Conservation (phyloP, 1,140 invertebrate genomes). For the Brachionus sp. region DNA sequence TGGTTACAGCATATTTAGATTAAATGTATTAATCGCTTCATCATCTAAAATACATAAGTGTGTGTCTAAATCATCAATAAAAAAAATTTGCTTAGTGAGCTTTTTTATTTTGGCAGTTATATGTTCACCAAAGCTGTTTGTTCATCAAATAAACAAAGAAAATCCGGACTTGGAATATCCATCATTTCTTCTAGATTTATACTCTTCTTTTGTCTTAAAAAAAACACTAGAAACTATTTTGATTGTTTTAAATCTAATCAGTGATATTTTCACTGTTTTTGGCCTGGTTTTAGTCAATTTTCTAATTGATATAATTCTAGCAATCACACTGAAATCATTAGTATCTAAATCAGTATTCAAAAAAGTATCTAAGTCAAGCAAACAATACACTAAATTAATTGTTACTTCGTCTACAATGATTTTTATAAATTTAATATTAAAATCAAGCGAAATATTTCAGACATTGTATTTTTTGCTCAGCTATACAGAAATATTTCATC, state of each 20-base stretch:
- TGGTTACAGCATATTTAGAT: background rate
- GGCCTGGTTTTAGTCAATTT: background rate
- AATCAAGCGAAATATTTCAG: background rate
- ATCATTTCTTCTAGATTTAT: background rate
- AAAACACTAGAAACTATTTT: background rate
- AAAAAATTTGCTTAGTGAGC: background rate
- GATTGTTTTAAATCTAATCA: background rate
- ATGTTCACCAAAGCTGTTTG: background rate
- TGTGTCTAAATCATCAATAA: background rate
- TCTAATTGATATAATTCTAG: background rate
- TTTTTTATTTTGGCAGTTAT: background rate
- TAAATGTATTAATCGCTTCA: background rate
- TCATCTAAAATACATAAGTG: background rate
- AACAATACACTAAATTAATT: background rate
- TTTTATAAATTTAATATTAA: background rate
- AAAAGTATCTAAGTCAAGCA: background rate
- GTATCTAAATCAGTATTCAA: background rate
- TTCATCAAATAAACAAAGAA: background rate
- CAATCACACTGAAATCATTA: background rate
- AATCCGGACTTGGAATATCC: background rate
- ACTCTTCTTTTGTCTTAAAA: background rate
- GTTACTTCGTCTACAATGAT: background rate
- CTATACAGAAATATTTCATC: background rate
- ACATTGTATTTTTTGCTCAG: background rate
- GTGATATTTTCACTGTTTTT: background rate